phyloP scores from a whole-genome alignment of 2,113 vertebrate genomes.

The Cisticola juncidis region DNA sequence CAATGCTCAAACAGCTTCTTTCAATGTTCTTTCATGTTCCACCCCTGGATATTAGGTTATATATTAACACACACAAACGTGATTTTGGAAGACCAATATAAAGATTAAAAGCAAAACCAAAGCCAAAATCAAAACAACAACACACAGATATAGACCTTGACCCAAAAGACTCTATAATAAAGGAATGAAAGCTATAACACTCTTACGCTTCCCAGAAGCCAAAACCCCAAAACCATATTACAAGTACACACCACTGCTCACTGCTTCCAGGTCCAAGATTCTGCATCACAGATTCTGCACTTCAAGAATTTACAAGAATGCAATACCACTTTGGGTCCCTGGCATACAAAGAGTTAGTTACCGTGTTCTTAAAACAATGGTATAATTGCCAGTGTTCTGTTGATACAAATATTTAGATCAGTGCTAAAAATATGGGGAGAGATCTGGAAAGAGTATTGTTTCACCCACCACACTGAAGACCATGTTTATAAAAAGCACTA shows the following conservation, averaged over 20 bases:
- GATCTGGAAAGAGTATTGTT: not conserved
- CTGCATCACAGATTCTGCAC: rapidly evolving
- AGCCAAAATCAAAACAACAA: not conserved
- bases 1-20: not conserved
- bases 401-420: not conserved
- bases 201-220: not conserved
- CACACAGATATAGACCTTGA: rapidly evolving
- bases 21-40: not conserved
- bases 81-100: not conserved
- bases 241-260: not conserved
- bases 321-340: not conserved
- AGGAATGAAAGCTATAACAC: not conserved
- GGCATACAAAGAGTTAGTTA: not conserved
- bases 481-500: not conserved
- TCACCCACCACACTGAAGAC: not conserved
- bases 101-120: not conserved
- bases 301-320: not conserved
- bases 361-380: not conserved
- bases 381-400: not conserved
- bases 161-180: not conserved
- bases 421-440: not conserved
- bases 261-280: not conserved
- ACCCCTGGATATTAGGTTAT: not conserved
- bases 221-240: not conserved
- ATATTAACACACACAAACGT: not conserved